A percentile compares a stretch with the other conserved stretches of the same genome.
These are phyloP conservation scores for Lucilia sericata DNA, from an alignment of 1,140 invertebrate species.

Conservation along the genomic window DNA sequence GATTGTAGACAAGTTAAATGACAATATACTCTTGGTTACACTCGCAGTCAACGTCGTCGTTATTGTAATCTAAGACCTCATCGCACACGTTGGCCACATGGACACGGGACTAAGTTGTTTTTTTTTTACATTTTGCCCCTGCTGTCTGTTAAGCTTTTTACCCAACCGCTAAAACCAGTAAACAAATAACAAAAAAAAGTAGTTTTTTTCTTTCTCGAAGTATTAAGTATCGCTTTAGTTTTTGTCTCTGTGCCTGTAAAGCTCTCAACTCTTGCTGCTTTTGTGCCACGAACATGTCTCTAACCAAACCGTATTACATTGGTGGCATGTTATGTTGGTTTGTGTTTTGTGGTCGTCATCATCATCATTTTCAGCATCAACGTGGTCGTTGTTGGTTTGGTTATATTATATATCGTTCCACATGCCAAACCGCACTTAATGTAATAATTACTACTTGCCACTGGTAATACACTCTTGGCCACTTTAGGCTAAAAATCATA, in stretches of 20 bases:
- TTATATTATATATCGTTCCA: slow-evolving; percentile 59
- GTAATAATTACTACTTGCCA: slow-evolving; percentile 68
- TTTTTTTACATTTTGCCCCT: neutral
- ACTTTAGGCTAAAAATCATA: slow-evolving; percentile 3
- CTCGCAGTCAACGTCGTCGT: neutral
- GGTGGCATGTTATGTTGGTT: neutral
- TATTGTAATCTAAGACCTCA: slow-evolving; percentile 49
- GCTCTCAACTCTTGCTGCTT: neutral
- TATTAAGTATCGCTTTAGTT: neutral
- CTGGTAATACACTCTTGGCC: slow-evolving; percentile 50
- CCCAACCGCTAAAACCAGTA: neutral
- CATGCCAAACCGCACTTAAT: slow-evolving; percentile 55
- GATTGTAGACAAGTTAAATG: slow-evolving; percentile 26
- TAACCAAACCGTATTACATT: neutral
- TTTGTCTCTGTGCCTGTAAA: neutral
- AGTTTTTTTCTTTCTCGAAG: neutral
- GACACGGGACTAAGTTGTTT: neutral
- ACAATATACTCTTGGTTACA: neutral
- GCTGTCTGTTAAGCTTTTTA: slow-evolving; percentile 4
- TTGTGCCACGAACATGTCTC: neutral
- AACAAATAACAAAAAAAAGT: neutral
- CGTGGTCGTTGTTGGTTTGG: slow-evolving; percentile 52
- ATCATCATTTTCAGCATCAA: neutral
- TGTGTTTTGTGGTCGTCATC: slow-evolving; percentile 4
- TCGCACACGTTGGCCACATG: slow-evolving; percentile 42